phyloP scores from a whole-genome alignment of 2,113 vertebrate genomes.

The Perca schrenkii region DNA sequence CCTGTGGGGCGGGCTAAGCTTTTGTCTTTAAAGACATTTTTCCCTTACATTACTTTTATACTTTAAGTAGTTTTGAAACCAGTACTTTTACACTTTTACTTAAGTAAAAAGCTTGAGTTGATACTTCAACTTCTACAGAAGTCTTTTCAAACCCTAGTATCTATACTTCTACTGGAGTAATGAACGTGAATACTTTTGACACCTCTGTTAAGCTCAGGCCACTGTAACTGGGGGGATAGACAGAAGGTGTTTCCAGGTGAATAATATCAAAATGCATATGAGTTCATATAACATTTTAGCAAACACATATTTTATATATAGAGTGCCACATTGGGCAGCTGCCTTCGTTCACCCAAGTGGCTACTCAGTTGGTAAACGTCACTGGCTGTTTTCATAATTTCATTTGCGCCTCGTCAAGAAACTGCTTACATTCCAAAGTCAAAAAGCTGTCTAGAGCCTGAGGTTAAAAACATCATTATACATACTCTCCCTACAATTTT shows the following conservation, averaged over 20 bases:
- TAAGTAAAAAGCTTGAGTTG: no score
- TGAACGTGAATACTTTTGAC: no score
- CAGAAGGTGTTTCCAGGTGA: neutral
- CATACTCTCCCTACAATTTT: neutral
- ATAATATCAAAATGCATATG: slow-evolving; percentile 1
- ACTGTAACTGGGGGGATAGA: neutral
- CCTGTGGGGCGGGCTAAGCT: no score
- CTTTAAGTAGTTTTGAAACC: no score
- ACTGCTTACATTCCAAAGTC: neutral
- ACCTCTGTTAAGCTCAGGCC: neutral
- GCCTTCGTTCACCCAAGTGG: neutral
- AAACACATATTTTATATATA: neutral
- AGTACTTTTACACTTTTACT: no score
- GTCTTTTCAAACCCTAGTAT: no score
- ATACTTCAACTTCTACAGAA: no score
- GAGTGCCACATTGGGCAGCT: neutral
- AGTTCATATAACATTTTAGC: neutral
- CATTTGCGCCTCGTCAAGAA: neutral
- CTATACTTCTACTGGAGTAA: no score
- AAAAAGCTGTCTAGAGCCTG: neutral
- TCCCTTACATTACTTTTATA: no score
- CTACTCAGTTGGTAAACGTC: neutral
- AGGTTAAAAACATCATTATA: neutral
- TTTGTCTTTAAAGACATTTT: no score
- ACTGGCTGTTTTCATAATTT: neutral